Conservation (phyloP, 2,113 vertebrate species). For the Corythornis cristatus region DNA sequence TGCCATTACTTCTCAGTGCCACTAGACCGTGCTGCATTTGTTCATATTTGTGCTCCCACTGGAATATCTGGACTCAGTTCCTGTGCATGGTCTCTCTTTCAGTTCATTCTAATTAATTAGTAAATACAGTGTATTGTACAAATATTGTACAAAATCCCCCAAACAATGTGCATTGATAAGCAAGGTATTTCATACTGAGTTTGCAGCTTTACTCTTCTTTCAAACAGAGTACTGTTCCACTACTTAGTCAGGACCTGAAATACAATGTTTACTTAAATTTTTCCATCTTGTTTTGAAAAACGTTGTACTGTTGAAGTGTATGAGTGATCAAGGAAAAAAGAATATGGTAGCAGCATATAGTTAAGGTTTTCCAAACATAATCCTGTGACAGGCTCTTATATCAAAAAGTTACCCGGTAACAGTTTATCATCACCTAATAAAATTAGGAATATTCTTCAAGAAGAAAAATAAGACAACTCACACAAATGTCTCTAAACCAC, state of each 20-base stretch:
- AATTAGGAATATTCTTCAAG: neutral
- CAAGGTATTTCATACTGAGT: neutral
- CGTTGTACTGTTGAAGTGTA: neutral
- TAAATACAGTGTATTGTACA: neutral
- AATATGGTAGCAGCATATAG: neutral
- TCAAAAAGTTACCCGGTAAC: neutral
- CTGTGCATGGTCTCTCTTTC: neutral
- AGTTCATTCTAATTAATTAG: constrained; percentile 14
- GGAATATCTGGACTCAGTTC: constrained; percentile 7
- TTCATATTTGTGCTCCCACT: constrained; percentile 38
- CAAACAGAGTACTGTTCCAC: neutral
- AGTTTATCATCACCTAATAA: neutral
- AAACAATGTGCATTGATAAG: neutral
- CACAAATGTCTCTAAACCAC: neutral
- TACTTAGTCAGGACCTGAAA: neutral
- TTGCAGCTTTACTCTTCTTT: neutral
- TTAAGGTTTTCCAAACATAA: neutral
- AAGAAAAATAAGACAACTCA: neutral
- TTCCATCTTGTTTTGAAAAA: neutral
- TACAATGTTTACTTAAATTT: neutral
- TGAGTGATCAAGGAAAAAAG: neutral
- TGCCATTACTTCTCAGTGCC: constrained; percentile 55
- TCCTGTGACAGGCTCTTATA: neutral
- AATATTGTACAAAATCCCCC: constrained; percentile 7
- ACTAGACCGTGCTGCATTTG: constrained; percentile 73